Evolutionary conservation across 2,888 invertebrate genomes (phyloP).

Genomic region (Siphonodentalium dalli): DNA sequence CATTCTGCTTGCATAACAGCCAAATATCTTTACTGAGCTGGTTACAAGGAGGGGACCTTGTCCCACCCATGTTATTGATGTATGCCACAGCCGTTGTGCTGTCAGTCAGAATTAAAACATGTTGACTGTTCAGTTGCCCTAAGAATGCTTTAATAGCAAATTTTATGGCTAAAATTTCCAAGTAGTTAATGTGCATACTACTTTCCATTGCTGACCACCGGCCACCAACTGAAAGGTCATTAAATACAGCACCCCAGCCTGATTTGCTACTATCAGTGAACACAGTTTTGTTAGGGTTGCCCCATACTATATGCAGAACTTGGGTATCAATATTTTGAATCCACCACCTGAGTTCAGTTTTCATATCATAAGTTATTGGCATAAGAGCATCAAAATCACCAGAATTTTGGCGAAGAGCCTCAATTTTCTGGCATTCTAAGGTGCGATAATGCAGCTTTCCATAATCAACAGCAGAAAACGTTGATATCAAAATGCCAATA

Average conservation of each 20-base stretch:
- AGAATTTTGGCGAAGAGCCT: background rate
- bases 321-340: conserved; percentile 10
- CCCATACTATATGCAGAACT: conserved; percentile 4
- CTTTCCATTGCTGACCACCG: conserved; percentile 7
- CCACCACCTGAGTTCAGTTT: conserved; percentile 16
- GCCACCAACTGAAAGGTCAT: conserved; percentile 10
- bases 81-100: conserved; percentile 14
- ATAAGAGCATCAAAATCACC: conserved; percentile 19
- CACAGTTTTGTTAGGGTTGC: background rate
- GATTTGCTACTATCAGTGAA: conserved; percentile 8
- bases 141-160: conserved; percentile 16
- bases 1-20: no score
- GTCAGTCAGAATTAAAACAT: no score
- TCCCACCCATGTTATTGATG: conserved; percentile 11
- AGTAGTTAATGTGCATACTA: conserved; percentile 14
- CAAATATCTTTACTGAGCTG: conserved; percentile 5
- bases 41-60: conserved; percentile 10
- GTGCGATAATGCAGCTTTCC: conserved; percentile 12
- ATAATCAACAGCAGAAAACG: conserved; percentile 16
- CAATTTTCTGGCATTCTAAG: conserved; percentile 10
- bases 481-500: conserved; percentile 14
- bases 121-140: background rate
- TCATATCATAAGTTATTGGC: background rate
- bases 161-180: conserved; percentile 13
- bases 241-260: conserved; percentile 20